Percentiles rank a stretch among this genome's conserved stretches.
Evolutionary conservation across 2,888 invertebrate species (phyloP).

Genomic region (Pollenia griseotomentosa): DNA sequence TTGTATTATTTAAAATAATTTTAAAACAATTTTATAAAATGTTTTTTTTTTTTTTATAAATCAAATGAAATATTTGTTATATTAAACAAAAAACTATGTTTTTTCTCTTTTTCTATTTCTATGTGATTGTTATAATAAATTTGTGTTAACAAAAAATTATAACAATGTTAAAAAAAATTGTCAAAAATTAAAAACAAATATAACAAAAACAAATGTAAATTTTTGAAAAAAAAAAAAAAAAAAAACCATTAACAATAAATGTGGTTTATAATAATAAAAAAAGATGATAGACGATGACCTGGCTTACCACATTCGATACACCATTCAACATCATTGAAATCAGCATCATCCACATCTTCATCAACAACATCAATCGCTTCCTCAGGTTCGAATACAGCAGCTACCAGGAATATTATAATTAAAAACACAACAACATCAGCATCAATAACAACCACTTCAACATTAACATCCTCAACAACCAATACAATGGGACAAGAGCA

Average conservation of each 20-base stretch:
- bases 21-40: too few species aligned
- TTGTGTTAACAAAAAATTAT: not conserved
- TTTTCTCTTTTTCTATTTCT: constrained; percentile 66
- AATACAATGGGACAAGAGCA: constrained; percentile 62
- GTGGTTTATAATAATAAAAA: constrained; percentile 5
- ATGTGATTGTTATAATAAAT: constrained; percentile 48
- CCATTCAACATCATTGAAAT: constrained; percentile 68
- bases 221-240: not conserved
- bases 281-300: constrained; percentile 85
- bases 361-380: constrained; percentile 80
- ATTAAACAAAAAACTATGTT: constrained; percentile 52
- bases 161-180: constrained; percentile 40
- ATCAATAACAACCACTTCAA: constrained; percentile 75
- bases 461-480: constrained; percentile 70
- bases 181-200: constrained; percentile 26
- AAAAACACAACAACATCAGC: constrained; percentile 77
- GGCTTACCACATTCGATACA: constrained; percentile 77
- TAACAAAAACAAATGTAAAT: constrained; percentile 6
- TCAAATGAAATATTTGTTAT: constrained; percentile 18
- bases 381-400: constrained; percentile 79
- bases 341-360: constrained; percentile 79
- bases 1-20: constrained; percentile 33
- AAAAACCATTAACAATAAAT: not conserved
- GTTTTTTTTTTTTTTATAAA: not conserved
- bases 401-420: constrained; percentile 77